These are phyloP conservation scores for Meloe dianella DNA, from an alignment of 2,888 invertebrate species.

Conservation along the genomic window DNA sequence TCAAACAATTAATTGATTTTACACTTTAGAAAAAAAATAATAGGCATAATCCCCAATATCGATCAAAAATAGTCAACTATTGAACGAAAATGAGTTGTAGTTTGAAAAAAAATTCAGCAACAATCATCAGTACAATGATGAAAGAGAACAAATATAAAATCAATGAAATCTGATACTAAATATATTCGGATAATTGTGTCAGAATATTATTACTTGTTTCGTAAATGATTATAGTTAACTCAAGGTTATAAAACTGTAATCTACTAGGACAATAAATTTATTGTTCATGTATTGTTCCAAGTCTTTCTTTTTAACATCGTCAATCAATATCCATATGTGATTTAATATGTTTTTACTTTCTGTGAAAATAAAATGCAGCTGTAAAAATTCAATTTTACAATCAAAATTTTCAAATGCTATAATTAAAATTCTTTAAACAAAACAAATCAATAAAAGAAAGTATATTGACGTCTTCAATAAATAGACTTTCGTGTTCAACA, in stretches of 20 bases:
- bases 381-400: too few relatives aligned
- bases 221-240: neutral
- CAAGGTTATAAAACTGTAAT: conserved; percentile 5
- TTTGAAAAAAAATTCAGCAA: neutral
- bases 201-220: neutral
- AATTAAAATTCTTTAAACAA: too few relatives aligned
- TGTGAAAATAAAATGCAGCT: too few relatives aligned
- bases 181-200: neutral
- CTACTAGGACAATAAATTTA: neutral
- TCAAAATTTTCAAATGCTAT: too few relatives aligned
- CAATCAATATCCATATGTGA: neutral
- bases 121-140: neutral
- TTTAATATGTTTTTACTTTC: neutral
- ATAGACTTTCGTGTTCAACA: too few relatives aligned
- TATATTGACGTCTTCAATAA: too few relatives aligned
- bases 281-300: neutral
- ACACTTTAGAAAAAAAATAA: too few relatives aligned
- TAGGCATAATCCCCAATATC: too few relatives aligned
- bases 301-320: neutral
- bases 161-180: neutral
- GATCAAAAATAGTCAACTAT: too few relatives aligned
- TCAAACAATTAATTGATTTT: neutral
- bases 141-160: neutral
- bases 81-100: too few relatives aligned
- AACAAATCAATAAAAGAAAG: too few relatives aligned